Evolutionary conservation across 2,797 vertebrate species (phyloP).

Genomic region (Hybognathus amarus): DNA sequence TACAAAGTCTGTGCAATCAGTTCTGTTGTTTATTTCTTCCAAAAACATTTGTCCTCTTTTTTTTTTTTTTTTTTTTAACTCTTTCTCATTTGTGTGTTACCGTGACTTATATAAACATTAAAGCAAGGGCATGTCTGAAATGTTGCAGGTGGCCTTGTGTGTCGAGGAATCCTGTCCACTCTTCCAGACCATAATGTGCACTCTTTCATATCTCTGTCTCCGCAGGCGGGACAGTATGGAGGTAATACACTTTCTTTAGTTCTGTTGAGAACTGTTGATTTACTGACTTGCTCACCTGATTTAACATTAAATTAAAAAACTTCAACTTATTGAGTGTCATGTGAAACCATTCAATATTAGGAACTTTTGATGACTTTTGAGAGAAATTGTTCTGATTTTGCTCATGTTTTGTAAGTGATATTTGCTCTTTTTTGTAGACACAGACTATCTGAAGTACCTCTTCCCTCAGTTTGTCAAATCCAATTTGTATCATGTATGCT

Average conservation of each 20-base stretch:
- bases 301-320: not conserved
- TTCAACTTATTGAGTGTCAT: not conserved
- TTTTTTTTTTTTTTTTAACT: not conserved
- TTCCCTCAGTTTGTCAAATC: constrained; percentile 88
- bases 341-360: not conserved
- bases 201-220: constrained; percentile 90
- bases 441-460: constrained; percentile 88
- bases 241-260: constrained; percentile 69
- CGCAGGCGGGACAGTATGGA: constrained; percentile 91
- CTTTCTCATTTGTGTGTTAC: not conserved
- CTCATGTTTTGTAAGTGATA: not conserved
- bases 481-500: constrained; percentile 88
- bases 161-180: constrained; percentile 87
- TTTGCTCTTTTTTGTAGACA: constrained; percentile 76
- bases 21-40: not conserved
- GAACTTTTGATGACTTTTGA: not conserved
- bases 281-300: not conserved
- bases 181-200: constrained; percentile 89
- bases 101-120: not conserved
- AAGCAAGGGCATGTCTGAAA: not conserved
- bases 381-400: not conserved
- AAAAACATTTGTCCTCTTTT: not conserved
- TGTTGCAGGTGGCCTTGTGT: constrained; percentile 85
- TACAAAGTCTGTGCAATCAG: not conserved
- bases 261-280: not conserved